Evolutionary conservation across 2,113 vertebrate genomes (phyloP).

Genomic region (Dissostichus mawsoni): DNA sequence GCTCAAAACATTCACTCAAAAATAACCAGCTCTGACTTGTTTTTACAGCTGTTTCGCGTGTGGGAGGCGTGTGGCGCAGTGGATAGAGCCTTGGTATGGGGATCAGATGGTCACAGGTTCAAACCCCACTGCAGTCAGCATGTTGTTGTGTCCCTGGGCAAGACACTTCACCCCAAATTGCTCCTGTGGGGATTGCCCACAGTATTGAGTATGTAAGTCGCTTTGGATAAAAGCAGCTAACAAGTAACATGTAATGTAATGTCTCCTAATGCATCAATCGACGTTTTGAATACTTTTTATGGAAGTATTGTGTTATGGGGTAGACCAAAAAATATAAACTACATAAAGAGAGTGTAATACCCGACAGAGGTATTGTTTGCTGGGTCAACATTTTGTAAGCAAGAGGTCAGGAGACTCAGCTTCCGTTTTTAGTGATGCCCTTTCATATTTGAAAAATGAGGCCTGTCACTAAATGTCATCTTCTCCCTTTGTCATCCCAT

Average conservation of each 20-base stretch:
- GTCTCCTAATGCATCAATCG: not conserved
- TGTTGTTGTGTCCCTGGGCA: no score
- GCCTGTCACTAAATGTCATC: slow-evolving; percentile 76
- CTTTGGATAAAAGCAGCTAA: no score
- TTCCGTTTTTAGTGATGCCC: slow-evolving; percentile 53
- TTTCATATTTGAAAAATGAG: slow-evolving; percentile 75
- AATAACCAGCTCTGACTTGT: not conserved
- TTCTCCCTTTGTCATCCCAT: slow-evolving; percentile 73
- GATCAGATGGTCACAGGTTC: no score
- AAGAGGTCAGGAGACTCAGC: slow-evolving; percentile 54
- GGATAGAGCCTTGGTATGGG: no score
- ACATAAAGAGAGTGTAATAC: not conserved
- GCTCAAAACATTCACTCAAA: not conserved
- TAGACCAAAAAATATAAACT: not conserved
- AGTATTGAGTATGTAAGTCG: no score
- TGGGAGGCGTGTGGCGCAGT: no score
- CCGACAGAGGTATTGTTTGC: slow-evolving; percentile 26
- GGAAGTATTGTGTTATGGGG: not conserved
- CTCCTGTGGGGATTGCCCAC: no score
- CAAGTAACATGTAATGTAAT: no score
- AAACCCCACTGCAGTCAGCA: no score
- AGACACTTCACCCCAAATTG: no score
- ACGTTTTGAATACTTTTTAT: not conserved
- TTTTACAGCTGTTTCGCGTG: not conserved
- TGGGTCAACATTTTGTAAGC: slow-evolving; percentile 20